Percentiles rank a stretch among this genome's conserved stretches.
These are phyloP conservation scores for Lacanobia oleracea DNA, from an alignment of 2,888 invertebrate genomes.

Conservation along the genomic window DNA sequence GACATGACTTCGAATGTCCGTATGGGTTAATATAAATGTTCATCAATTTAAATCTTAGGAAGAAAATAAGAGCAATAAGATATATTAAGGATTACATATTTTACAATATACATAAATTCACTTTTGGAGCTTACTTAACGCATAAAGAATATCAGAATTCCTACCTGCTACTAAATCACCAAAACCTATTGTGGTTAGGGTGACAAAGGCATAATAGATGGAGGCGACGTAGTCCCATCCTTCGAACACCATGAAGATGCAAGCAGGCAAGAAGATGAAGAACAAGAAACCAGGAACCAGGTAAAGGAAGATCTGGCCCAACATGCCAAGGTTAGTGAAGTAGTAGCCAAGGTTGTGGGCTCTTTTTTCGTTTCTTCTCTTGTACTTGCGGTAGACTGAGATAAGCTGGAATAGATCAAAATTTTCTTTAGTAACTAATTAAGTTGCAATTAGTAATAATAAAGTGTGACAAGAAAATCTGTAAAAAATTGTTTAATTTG, in stretches of 20 bases:
- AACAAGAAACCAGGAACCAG: constrained; percentile 97
- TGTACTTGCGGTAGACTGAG: constrained; percentile 95
- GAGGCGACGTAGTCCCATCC: constrained; percentile 96
- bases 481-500: too few species aligned
- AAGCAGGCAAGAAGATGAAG: constrained; percentile 96
- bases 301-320: constrained; percentile 95
- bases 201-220: constrained; percentile 96
- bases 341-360: constrained; percentile 91
- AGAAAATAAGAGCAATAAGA: too few species aligned
- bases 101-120: too few species aligned
- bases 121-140: too few species aligned
- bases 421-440: too few species aligned
- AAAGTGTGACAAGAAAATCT: too few species aligned
- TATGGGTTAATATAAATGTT: too few species aligned
- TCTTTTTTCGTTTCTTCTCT: constrained; percentile 91
- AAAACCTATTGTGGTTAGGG: constrained; percentile 97
- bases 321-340: constrained; percentile 93
- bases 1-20: too few species aligned
- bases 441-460: too few species aligned
- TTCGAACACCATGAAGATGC: constrained; percentile 96
- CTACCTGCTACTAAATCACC: constrained; percentile 97
- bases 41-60: too few species aligned
- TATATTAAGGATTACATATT: too few species aligned
- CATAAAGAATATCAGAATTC: neutral
- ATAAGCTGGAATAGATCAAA: constrained; percentile 91